Percentiles rank a stretch among this genome's conserved stretches.
These are phyloP conservation scores for Drosophila rellima DNA, from an alignment of 2,888 invertebrate genomes.

Conservation along the genomic window DNA sequence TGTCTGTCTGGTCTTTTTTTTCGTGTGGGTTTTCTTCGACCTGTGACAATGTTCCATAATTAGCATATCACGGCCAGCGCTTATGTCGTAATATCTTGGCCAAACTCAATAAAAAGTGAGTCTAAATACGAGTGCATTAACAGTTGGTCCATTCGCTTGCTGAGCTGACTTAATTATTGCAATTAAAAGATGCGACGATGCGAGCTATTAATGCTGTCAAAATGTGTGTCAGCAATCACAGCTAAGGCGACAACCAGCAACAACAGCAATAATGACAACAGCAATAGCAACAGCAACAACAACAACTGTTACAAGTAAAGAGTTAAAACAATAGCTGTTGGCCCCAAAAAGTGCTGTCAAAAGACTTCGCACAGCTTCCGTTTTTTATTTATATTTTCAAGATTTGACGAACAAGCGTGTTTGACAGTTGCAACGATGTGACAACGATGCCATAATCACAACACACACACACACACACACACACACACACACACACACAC, in stretches of 20 bases:
- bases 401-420: constrained; percentile 43
- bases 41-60: constrained; percentile 42
- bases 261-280: constrained; percentile 1
- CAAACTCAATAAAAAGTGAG: constrained; percentile 13
- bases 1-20: too few relatives aligned
- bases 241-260: constrained; percentile 26
- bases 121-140: constrained; percentile 1
- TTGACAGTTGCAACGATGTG: constrained; percentile 57
- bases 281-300: constrained; percentile 1
- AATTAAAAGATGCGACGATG: constrained; percentile 55
- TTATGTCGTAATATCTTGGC: constrained; percentile 46
- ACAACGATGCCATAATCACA: constrained; percentile 63
- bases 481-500: background rate
- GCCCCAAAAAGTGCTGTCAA: constrained; percentile 55
- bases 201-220: constrained; percentile 58
- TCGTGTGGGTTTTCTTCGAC: constrained; percentile 18
- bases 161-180: constrained; percentile 50
- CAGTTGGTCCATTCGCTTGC: background rate
- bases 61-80: constrained; percentile 54
- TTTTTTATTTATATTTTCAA: constrained; percentile 36
- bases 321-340: constrained; percentile 47
- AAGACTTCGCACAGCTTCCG: constrained; percentile 71
- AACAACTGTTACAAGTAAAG: constrained; percentile 4
- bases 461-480: constrained; percentile 13
- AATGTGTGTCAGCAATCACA: constrained; percentile 59